A percentile compares a stretch with the other conserved stretches of the same genome.
Conservation (phyloP, 1,140 invertebrate genomes). For the Microplitis mediator region DNA sequence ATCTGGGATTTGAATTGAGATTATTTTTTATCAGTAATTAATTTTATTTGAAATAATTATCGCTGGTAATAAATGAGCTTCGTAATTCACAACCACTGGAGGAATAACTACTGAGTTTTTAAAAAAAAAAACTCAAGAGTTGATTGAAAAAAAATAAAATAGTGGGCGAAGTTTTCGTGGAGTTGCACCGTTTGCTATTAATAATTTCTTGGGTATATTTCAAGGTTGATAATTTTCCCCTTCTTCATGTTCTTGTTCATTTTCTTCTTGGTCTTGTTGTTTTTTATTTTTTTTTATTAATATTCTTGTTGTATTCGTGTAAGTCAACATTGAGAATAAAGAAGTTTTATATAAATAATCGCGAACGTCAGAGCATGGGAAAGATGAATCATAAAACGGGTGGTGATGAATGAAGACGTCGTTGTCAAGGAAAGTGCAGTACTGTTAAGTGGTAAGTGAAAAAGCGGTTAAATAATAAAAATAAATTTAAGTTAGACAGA, state of each 20-base stretch:
- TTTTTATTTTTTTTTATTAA: background rate
- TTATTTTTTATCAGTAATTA: too few relatives aligned
- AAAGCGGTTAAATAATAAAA: background rate
- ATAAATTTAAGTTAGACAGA: background rate
- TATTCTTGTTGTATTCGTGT: background rate
- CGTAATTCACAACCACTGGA: background rate
- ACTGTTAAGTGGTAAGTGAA: background rate
- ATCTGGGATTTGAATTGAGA: too few relatives aligned
- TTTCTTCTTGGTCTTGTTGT: too few relatives aligned
- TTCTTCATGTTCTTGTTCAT: background rate
- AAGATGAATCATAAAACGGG: too few relatives aligned
- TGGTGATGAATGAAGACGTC: too few relatives aligned
- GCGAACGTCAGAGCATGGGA: too few relatives aligned
- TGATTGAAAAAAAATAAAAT: background rate
- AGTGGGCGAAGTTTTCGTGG: constrained; percentile 7
- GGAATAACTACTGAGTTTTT: background rate
- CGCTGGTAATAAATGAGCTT: too few relatives aligned
- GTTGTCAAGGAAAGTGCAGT: background rate
- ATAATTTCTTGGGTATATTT: constrained; percentile 16
- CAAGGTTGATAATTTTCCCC: constrained; percentile 10
- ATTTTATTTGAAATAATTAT: too few relatives aligned
- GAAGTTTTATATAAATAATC: too few relatives aligned
- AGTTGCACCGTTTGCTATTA: constrained; percentile 11
- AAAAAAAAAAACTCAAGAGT: background rate
- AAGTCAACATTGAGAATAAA: too few relatives aligned